Evolutionary conservation across 2,888 invertebrate species (phyloP).

Genomic region (Notocelia uddmanniana): DNA sequence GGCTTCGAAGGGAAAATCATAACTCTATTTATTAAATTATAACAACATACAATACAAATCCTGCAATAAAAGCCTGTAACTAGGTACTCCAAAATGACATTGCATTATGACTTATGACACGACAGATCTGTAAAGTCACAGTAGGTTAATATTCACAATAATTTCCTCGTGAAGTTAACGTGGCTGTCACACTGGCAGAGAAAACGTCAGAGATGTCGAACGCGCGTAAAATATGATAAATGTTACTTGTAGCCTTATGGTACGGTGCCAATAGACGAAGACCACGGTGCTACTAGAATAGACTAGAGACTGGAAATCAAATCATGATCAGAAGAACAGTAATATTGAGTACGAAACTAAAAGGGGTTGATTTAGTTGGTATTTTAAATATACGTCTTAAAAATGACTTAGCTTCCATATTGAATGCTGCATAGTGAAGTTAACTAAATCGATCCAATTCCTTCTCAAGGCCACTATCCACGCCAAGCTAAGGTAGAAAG

Average conservation of each 20-base stretch:
- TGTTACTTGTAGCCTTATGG: conserved; percentile 70
- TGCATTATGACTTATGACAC: conserved; percentile 37
- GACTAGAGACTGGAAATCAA: conserved; percentile 27
- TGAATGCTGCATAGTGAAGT: too few species aligned
- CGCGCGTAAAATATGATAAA: conserved; percentile 80
- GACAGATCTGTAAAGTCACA: conserved; percentile 41
- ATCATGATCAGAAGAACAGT: neutral
- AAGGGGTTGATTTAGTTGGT: too few species aligned
- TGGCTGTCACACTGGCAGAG: conserved; percentile 78
- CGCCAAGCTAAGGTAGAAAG: too few species aligned
- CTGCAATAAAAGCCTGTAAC: conserved; percentile 22
- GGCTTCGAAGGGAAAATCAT: neutral
- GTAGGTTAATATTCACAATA: conserved; percentile 63
- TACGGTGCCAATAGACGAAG: conserved; percentile 53
- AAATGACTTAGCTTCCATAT: too few species aligned
- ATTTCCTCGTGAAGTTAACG: conserved; percentile 70
- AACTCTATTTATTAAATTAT: conserved; percentile 5
- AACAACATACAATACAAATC: conserved; percentile 7
- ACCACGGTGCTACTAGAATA: conserved; percentile 55
- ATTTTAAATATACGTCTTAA: too few species aligned
- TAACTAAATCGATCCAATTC: too few species aligned
- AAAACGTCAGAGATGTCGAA: conserved; percentile 79
- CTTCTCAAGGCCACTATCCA: too few species aligned
- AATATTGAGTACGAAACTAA: too few species aligned
- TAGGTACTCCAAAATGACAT: conserved; percentile 44